These are phyloP conservation scores for Sebastes trivittatus DNA, from an alignment of 2,797 vertebrate genomes.

Conservation along the genomic window DNA sequence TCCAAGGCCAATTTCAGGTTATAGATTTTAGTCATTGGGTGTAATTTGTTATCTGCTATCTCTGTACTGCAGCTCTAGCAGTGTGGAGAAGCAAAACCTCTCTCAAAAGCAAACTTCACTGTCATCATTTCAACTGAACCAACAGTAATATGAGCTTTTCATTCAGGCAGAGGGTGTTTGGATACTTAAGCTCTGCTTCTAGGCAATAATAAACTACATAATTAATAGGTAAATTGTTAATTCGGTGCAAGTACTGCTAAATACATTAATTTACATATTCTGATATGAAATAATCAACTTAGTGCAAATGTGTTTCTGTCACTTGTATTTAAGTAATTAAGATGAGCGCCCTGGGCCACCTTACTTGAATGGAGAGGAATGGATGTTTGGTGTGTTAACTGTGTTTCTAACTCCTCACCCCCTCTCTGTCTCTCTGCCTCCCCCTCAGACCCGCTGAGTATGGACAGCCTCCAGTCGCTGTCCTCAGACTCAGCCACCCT, in stretches of 20 bases:
- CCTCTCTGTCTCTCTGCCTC: not conserved
- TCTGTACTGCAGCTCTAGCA: not conserved
- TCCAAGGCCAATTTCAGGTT: not conserved
- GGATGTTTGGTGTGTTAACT: not conserved
- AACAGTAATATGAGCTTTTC: not conserved
- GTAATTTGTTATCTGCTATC: conserved; percentile 7
- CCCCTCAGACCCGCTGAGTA: conserved; percentile 86
- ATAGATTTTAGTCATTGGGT: not conserved
- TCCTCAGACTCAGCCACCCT: conserved; percentile 95
- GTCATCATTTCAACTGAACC: not conserved
- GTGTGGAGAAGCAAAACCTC: not conserved
- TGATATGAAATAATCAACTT: not conserved
- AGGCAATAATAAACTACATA: not conserved
- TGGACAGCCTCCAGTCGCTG: conserved; percentile 94
- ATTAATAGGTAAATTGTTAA: not conserved
- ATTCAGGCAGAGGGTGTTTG: not conserved
- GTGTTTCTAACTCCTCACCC: not conserved
- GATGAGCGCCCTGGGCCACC: not conserved
- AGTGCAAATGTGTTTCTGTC: not conserved
- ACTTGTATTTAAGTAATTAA: not conserved
- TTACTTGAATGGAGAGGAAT: not conserved
- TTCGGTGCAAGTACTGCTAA: not conserved
- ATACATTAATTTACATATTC: not conserved
- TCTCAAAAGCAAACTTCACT: not conserved
- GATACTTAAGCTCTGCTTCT: not conserved